These are phyloP conservation scores for Ormyrus labotus DNA, from an alignment of 2,888 invertebrate genomes.

Conservation along the genomic window DNA sequence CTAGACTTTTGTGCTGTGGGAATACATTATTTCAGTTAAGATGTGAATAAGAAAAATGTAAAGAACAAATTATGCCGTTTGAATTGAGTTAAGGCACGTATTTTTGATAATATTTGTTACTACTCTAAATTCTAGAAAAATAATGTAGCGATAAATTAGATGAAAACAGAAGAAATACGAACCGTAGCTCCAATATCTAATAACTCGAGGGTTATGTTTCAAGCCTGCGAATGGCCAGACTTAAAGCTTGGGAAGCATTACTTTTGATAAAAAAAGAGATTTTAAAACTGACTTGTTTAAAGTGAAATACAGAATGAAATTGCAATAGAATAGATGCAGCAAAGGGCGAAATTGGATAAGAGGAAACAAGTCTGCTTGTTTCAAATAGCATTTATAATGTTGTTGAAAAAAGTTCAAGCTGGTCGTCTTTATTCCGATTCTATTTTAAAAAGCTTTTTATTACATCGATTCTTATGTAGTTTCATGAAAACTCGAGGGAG, in stretches of 20 bases:
- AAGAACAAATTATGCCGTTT: no score
- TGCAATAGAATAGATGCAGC: conserved; percentile 30
- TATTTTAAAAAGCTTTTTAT: conserved; percentile 30
- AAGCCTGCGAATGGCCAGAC: conserved; percentile 19
- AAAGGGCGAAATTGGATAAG: conserved; percentile 5
- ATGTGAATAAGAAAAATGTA: no score
- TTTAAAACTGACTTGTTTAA: conserved; percentile 22
- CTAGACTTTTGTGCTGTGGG: no score
- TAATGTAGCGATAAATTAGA: no score
- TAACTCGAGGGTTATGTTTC: conserved; percentile 15
- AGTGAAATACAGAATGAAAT: conserved; percentile 24
- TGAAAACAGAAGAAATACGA: neutral
- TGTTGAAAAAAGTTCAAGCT: conserved; percentile 4
- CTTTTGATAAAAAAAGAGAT: conserved; percentile 1
- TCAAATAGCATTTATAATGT: conserved; percentile 3
- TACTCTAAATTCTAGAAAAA: neutral
- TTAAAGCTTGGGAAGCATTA: conserved; percentile 18
- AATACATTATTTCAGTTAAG: no score
- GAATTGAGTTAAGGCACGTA: no score
- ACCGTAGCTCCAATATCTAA: neutral
- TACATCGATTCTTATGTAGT: conserved; percentile 42
- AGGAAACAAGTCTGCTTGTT: neutral
- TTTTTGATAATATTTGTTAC: no score
- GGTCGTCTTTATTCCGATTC: conserved; percentile 5
- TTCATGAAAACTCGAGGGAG: conserved; percentile 34